phyloP scores from a whole-genome alignment of 2,113 vertebrate genomes.

The Lampris incognitus region DNA sequence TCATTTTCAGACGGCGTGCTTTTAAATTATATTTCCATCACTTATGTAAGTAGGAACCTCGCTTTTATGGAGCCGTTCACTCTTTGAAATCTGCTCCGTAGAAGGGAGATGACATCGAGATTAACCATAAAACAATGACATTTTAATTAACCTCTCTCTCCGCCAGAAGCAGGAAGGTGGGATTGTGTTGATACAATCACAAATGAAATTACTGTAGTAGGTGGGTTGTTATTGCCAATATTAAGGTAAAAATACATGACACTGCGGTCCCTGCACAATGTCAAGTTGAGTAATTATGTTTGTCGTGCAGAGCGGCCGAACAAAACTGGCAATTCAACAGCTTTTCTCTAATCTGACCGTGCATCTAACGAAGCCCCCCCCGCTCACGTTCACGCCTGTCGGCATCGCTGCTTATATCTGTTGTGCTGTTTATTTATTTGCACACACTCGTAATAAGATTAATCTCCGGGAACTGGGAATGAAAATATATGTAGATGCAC shows the following conservation, averaged over 20 bases:
- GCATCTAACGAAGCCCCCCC: neutral
- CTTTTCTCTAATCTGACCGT: neutral
- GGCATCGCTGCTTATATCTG: neutral
- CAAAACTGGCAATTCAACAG: conserved; percentile 28
- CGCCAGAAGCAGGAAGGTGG: conserved; percentile 19
- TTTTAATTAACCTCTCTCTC: conserved; percentile 60
- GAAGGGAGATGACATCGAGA: conserved; percentile 45
- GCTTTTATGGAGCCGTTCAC: conserved; percentile 16
- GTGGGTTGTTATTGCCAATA: conserved; percentile 35
- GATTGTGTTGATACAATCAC: conserved; percentile 41
- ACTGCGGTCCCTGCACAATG: conserved; percentile 10
- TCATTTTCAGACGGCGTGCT: neutral
- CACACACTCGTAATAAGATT: conserved; percentile 30
- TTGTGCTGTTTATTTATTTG: neutral
- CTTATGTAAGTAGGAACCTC: conserved; percentile 41
- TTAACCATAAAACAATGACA: conserved; percentile 49
- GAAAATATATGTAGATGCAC: too few relatives aligned
- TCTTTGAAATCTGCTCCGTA: conserved; percentile 1
- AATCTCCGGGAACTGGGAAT: too few relatives aligned
- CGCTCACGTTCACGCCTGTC: conserved; percentile 1
- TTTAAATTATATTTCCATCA: neutral
- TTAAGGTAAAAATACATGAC: conserved; percentile 12
- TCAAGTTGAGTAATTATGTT: conserved; percentile 28
- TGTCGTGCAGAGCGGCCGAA: conserved; percentile 18
- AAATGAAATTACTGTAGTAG: conserved; percentile 16